Evolutionary conservation across 2,797 vertebrate genomes (phyloP).

Genomic region (Myotis pilosus): DNA sequence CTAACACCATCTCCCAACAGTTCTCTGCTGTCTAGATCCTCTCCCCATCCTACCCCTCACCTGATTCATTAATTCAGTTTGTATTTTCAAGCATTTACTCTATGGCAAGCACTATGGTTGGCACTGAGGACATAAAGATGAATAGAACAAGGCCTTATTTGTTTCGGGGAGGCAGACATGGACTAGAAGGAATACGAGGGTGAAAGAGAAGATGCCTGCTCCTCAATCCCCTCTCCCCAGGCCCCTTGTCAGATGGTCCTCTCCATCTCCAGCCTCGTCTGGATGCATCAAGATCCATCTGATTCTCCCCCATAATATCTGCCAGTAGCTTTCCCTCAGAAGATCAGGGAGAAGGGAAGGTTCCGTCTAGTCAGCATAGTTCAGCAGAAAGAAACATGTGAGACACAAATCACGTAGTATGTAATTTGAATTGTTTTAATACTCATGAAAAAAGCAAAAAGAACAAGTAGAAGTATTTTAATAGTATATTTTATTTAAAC

Average conservation of each 20-base stretch:
- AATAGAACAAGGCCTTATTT: neutral
- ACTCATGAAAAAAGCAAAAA: neutral
- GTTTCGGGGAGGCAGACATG: neutral
- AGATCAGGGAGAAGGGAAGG: neutral
- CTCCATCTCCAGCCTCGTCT: neutral
- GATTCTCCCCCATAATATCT: neutral
- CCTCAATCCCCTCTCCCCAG: neutral
- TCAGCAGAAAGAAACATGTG: neutral
- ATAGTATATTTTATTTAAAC: slow-evolving; percentile 41
- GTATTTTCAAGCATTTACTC: neutral
- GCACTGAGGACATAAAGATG: neutral
- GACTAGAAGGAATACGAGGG: neutral
- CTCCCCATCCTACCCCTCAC: neutral
- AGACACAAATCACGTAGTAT: neutral
- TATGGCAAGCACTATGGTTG: neutral
- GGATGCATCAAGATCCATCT: neutral
- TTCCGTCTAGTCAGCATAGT: neutral
- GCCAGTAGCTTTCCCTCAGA: neutral
- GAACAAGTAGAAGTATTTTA: slow-evolving; percentile 16
- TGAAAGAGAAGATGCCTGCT: neutral
- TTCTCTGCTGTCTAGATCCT: neutral
- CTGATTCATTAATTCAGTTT: neutral
- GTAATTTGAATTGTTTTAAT: neutral
- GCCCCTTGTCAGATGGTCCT: neutral
- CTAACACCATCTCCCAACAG: neutral